Evolutionary conservation across 2,888 invertebrate species (phyloP).

Genomic region (Campoplex nolae): DNA sequence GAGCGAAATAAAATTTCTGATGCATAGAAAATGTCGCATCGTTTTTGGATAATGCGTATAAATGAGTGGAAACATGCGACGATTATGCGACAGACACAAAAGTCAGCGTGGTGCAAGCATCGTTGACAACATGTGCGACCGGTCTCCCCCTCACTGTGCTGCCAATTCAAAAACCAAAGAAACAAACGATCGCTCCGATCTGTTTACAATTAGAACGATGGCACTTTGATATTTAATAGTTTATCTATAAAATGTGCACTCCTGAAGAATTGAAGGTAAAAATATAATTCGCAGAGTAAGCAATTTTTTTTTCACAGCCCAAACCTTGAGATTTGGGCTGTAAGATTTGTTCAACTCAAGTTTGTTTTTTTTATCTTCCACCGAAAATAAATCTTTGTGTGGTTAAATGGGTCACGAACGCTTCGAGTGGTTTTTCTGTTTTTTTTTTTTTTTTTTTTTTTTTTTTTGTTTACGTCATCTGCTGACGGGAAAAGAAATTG

Average conservation of each 20-base stretch:
- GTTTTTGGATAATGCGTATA: conserved; percentile 35
- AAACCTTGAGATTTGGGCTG: background rate
- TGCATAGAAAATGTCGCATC: background rate
- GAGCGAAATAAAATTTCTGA: no score
- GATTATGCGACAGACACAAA: conserved; percentile 9
- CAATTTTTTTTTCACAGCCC: background rate
- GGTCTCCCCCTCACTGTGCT: conserved; percentile 19
- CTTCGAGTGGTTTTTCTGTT: conserved; percentile 41
- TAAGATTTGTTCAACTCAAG: background rate
- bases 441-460: conserved; percentile 53
- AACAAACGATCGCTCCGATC: conserved; percentile 10
- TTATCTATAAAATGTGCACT: conserved; percentile 83
- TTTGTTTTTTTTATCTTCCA: conserved; percentile 49
- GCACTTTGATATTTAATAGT: conserved; percentile 20
- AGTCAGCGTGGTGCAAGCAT: conserved; percentile 33
- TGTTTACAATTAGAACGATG: conserved; percentile 16
- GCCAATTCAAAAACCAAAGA: conserved; percentile 36
- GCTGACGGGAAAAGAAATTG: conserved; percentile 40
- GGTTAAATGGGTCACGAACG: conserved; percentile 63
- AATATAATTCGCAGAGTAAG: conserved; percentile 33
- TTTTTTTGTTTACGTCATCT: conserved; percentile 60
- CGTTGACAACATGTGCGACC: conserved; percentile 61
- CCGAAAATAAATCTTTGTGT: conserved; percentile 55
- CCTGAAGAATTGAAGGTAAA: conserved; percentile 85
- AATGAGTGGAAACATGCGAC: conserved; percentile 38